A percentile compares a stretch with the other conserved stretches of the same genome.
phyloP scores from a whole-genome alignment of 1,140 invertebrate genomes.

The Drosophila mojavensis region DNA sequence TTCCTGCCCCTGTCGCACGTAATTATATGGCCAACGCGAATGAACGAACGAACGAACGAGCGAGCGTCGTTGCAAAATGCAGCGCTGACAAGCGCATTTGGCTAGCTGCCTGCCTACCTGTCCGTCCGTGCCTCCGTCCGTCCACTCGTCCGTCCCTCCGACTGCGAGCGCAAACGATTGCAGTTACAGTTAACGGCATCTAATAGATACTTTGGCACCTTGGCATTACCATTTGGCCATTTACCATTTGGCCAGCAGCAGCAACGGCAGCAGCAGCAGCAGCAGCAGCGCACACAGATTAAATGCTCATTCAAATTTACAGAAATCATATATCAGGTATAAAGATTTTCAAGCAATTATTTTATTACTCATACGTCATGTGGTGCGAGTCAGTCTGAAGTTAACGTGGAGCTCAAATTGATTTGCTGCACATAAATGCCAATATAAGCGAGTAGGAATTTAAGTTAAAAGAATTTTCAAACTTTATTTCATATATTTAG shows the following conservation, averaged over 20 bases:
- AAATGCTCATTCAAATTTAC: background rate
- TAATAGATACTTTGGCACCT: constrained; percentile 81
- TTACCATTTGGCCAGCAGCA: constrained; percentile 23
- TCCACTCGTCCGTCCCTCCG: background rate
- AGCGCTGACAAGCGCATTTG: constrained; percentile 61
- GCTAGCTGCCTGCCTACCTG: constrained; percentile 15
- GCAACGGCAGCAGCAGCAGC: constrained; percentile 22
- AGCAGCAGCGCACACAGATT: background rate
- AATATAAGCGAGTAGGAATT: too few species aligned
- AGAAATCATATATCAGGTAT: too few species aligned
- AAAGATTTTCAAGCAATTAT: too few species aligned
- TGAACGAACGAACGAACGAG: too few species aligned
- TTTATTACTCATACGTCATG: too few species aligned
- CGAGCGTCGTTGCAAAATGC: constrained; percentile 47
- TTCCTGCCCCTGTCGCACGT: constrained; percentile 69
- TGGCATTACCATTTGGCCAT: constrained; percentile 56
- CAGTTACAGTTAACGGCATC: constrained; percentile 78
- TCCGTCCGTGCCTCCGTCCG: constrained; percentile 4
- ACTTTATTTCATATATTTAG: too few species aligned
- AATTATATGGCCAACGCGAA: constrained; percentile 51
- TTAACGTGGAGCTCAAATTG: too few species aligned
- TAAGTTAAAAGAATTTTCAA: too few species aligned
- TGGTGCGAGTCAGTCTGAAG: too few species aligned
- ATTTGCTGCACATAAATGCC: too few species aligned
- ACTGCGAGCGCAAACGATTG: constrained; percentile 65